A percentile compares a stretch with the other conserved stretches of the same genome.
Evolutionary conservation across 2,113 vertebrate species (phyloP).

Genomic region (Parotia lawesii): DNA sequence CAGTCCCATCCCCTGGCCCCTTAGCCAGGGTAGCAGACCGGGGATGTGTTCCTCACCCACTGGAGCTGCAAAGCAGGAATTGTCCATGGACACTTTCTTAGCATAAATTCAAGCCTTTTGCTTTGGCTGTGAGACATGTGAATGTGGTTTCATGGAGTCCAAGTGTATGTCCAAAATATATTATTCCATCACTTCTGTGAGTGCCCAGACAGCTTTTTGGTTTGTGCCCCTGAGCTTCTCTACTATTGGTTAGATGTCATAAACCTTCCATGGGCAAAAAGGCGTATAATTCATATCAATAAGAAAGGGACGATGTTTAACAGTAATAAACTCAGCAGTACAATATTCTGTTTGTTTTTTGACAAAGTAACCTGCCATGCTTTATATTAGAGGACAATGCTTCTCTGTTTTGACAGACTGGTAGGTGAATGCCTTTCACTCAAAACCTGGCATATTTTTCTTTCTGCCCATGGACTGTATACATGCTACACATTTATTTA

Average conservation of each 20-base stretch:
- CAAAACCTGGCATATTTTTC: neutral
- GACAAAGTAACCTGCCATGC: neutral
- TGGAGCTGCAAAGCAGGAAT: neutral
- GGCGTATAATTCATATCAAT: neutral
- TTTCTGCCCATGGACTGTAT: neutral
- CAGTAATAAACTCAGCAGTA: neutral
- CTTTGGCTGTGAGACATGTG: neutral
- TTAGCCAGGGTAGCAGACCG: neutral
- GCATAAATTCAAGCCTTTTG: neutral
- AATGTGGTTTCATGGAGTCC: neutral
- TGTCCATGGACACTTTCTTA: neutral
- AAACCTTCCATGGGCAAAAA: neutral
- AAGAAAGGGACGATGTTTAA: neutral
- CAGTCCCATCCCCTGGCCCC: neutral
- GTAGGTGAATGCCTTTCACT: neutral
- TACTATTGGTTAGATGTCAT: neutral
- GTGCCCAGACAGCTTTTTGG: neutral
- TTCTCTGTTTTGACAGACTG: neutral
- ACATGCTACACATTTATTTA: fast-evolving
- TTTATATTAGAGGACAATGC: neutral
- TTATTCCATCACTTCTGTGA: neutral
- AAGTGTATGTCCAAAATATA: neutral
- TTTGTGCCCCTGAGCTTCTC: neutral
- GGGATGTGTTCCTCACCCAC: neutral
- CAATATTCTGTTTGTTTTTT: neutral